phyloP scores from a whole-genome alignment of 64 coral and sea anemone genomes.

The Actinia tenebrosa region DNA sequence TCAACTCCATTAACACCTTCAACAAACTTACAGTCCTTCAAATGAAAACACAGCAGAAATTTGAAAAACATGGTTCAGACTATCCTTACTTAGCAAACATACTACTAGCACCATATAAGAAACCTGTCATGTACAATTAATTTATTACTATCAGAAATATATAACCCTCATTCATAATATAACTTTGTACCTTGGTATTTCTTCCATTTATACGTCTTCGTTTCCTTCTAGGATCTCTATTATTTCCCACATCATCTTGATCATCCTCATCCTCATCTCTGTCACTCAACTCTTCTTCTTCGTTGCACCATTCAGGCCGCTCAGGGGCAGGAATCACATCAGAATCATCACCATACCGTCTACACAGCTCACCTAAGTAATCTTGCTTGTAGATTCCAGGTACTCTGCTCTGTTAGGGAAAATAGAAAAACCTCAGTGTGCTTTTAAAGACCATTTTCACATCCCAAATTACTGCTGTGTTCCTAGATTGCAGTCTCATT shows the following conservation, averaged over 20 bases:
- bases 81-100: too few relatives aligned
- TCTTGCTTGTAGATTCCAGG: slow-evolving; percentile 96
- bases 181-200: background rate
- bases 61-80: too few relatives aligned
- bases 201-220: slow-evolving; percentile 28
- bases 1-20: slow-evolving; percentile 84
- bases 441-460: too few relatives aligned
- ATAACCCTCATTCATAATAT: too few relatives aligned
- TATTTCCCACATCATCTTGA: slow-evolving; percentile 29
- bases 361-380: slow-evolving; percentile 71
- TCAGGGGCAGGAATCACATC: slow-evolving; percentile 62
- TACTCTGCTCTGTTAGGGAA: slow-evolving; percentile 44
- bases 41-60: background rate
- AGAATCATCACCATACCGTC: slow-evolving; percentile 69
- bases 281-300: slow-evolving; percentile 82
- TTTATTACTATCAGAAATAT: too few relatives aligned
- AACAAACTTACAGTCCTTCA: slow-evolving; percentile 86
- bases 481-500: too few relatives aligned
- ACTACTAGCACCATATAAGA: too few relatives aligned
- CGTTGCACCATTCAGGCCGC: slow-evolving; percentile 84
- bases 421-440: background rate
- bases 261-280: slow-evolving; percentile 62
- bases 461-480: too few relatives aligned
- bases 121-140: too few relatives aligned
- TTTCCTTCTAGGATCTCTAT: slow-evolving; percentile 54